Evolutionary conservation across 1,140 invertebrate genomes (phyloP).

Genomic region (Magallana ariakensis): DNA sequence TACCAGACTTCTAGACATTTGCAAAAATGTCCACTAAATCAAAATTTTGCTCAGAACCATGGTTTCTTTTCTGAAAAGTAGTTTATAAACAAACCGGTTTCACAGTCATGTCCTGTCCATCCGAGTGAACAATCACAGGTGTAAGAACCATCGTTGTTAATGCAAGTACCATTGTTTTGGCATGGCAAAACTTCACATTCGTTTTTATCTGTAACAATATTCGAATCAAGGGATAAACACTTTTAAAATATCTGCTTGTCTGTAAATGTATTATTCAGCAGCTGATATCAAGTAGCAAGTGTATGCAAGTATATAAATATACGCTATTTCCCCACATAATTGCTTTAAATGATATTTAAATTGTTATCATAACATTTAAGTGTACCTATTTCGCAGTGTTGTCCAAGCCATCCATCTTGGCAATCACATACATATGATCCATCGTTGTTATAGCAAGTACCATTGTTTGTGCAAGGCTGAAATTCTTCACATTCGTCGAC

Average conservation of each 20-base stretch:
- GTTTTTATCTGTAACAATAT: constrained; percentile 52
- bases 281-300: too few species aligned
- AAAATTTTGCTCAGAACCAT: too few species aligned
- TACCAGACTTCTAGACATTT: too few species aligned
- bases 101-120: constrained; percentile 51
- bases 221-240: too few species aligned
- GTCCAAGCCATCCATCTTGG: constrained; percentile 95
- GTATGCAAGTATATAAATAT: too few species aligned
- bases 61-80: too few species aligned
- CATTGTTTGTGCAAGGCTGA: constrained; percentile 80
- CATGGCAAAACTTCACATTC: constrained; percentile 61
- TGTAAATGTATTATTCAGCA: too few species aligned
- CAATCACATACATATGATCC: constrained; percentile 83
- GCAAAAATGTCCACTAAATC: too few species aligned
- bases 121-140: constrained; percentile 84
- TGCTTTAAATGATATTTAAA: too few species aligned
- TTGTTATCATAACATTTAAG: background rate
- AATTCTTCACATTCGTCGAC: constrained; percentile 82
- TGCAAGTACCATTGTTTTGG: constrained; percentile 84
- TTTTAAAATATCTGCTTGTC: too few species aligned
- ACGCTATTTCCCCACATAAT: too few species aligned
- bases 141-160: constrained; percentile 93
- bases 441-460: constrained; percentile 63
- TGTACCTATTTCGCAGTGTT: constrained; percentile 88
- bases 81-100: constrained; percentile 27